A percentile compares a stretch with the other conserved stretches of the same genome.
Evolutionary conservation across 2,113 vertebrate species (phyloP).

Genomic region (Nannobrachium achirus): DNA sequence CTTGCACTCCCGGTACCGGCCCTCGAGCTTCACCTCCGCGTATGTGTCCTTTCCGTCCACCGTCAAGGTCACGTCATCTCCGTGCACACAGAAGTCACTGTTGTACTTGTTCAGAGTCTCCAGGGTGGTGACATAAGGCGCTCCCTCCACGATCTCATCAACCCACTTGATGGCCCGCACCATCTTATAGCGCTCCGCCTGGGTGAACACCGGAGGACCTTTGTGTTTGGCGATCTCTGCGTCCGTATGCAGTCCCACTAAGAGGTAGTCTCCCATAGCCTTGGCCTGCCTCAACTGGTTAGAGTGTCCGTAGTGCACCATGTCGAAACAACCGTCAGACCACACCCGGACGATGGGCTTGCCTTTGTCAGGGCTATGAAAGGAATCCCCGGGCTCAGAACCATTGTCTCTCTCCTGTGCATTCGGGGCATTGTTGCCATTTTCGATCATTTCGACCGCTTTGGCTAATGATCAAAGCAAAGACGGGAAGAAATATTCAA

Average conservation of each 20-base stretch:
- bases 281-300: conserved; percentile 97
- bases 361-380: no score
- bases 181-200: conserved; percentile 96
- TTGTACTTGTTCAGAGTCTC: conserved; percentile 92
- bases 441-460: no score
- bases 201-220: conserved; percentile 95
- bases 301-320: conserved; percentile 98
- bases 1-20: conserved; percentile 92
- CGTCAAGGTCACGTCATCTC: conserved; percentile 96
- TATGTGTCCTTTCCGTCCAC: conserved; percentile 95
- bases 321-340: conserved; percentile 85
- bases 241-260: conserved; percentile 94
- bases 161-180: conserved; percentile 98
- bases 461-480: no score
- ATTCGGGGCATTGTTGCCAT: no score
- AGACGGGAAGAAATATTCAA: no score
- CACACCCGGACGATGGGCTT: no score
- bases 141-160: conserved; percentile 94
- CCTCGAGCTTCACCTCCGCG: conserved; percentile 91
- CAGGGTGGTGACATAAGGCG: conserved; percentile 95
- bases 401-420: no score
- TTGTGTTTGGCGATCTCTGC: conserved; percentile 97
- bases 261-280: conserved; percentile 93
- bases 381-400: no score
- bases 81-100: conserved; percentile 97